A percentile compares a stretch with the other conserved stretches of the same genome.
Evolutionary conservation across 2,797 vertebrate genomes (phyloP).

Genomic region (Lepilemur septentrionalis): DNA sequence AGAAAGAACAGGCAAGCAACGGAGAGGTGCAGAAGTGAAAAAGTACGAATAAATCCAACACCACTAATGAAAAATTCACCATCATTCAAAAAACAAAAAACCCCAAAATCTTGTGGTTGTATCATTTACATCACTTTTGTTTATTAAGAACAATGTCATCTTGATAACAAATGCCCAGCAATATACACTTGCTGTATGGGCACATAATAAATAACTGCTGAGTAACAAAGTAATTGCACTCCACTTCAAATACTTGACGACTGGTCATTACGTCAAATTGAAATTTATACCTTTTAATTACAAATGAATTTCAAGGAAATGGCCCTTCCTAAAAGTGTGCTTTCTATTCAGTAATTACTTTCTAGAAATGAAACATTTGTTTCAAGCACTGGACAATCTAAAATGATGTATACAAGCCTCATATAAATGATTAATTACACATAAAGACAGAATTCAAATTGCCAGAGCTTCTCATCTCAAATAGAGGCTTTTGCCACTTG

Average conservation of each 20-base stretch:
- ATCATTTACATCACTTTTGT: not conserved
- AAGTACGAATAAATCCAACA: not conserved
- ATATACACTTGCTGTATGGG: not conserved
- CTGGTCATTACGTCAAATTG: constrained; percentile 51
- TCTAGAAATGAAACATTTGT: not conserved
- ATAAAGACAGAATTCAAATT: not conserved
- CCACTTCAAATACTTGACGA: constrained; percentile 49
- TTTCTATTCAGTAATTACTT: constrained; percentile 29
- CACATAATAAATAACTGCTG: not conserved
- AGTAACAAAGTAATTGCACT: constrained; percentile 31
- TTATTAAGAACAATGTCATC: not conserved
- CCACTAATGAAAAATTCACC: not conserved
- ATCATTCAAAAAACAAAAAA: not conserved
- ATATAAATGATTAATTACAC: not conserved
- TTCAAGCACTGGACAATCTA: not conserved
- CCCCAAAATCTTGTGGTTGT: not conserved
- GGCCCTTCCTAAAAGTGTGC: not conserved
- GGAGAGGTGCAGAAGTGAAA: not conserved
- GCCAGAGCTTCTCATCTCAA: not conserved
- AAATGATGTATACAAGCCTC: not conserved
- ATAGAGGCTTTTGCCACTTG: not conserved
- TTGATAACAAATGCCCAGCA: not conserved
- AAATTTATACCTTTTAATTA: constrained; percentile 53
- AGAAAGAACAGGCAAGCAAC: not conserved
- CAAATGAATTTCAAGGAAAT: constrained; percentile 29